Percentiles rank a stretch among this genome's conserved stretches.
Conservation (phyloP, 2,113 vertebrate genomes). For the Thryonomys swinderianus region DNA sequence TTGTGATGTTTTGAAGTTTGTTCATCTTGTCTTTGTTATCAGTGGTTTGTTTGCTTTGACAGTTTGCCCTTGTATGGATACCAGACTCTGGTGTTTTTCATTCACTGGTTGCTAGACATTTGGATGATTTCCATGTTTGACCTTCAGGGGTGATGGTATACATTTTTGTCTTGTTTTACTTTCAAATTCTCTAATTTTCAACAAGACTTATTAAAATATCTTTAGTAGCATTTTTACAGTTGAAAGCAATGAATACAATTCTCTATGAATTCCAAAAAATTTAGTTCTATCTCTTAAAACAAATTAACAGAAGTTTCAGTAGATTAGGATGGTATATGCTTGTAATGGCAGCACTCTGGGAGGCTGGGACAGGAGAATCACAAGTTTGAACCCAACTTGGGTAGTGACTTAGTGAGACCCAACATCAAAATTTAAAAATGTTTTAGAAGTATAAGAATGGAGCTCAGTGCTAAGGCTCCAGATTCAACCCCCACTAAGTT, state of each 20-base stretch:
- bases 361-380: neutral
- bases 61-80: neutral
- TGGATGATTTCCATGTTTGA: constrained; percentile 19
- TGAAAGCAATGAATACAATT: constrained; percentile 69
- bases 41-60: neutral
- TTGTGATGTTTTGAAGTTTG: neutral
- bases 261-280: constrained; percentile 77
- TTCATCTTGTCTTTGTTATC: neutral
- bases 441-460: neutral
- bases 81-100: neutral
- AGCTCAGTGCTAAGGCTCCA: neutral
- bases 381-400: neutral
- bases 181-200: too few relatives aligned
- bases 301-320: constrained; percentile 67
- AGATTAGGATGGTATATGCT: constrained; percentile 37
- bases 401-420: neutral
- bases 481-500: neutral
- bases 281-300: constrained; percentile 75
- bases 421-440: neutral
- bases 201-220: constrained; percentile 80
- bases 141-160: neutral
- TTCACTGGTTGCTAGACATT: neutral
- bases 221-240: constrained; percentile 73
- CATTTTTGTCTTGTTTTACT: too few relatives aligned
- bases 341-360: neutral